These are phyloP conservation scores for Eupithecia centaureata DNA, from an alignment of 2,888 invertebrate genomes.

Conservation along the genomic window DNA sequence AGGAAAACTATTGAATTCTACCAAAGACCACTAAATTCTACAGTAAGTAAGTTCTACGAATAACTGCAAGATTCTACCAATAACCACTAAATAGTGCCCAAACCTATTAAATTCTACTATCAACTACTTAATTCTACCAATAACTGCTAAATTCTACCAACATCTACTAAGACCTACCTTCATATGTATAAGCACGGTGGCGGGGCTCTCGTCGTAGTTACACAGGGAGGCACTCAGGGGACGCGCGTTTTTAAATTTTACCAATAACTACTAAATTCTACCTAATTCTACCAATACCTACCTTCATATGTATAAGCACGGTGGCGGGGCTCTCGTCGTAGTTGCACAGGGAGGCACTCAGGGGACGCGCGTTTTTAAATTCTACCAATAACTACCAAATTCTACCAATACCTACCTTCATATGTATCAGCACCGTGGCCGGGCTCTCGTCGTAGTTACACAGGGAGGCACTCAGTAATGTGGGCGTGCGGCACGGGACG, in stretches of 20 bases:
- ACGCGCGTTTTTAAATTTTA: too few species aligned
- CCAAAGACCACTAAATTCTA: too few species aligned
- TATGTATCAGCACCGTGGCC: conserved; percentile 28
- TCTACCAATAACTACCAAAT: not conserved
- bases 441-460: conserved; percentile 27
- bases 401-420: conserved; percentile 21
- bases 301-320: conserved; percentile 29
- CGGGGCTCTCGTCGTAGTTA: conserved; percentile 26
- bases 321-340: conserved; percentile 30
- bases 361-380: not conserved
- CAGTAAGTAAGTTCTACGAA: too few species aligned
- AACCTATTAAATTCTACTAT: not conserved
- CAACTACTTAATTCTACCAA: not conserved
- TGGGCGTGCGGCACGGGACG: conserved; percentile 8
- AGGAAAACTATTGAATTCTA: not conserved
- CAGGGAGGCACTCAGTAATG: not conserved
- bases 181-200: conserved; percentile 26
- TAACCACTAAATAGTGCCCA: too few species aligned
- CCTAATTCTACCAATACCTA: too few species aligned
- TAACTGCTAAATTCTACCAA: not conserved
- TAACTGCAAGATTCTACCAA: not conserved
- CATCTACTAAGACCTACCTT: conserved; percentile 26
- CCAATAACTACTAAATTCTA: not conserved
- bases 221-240: not conserved
- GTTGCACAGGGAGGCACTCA: not conserved